Evolutionary conservation across 2,113 vertebrate genomes (phyloP), one percentile per base, ranked within the genome.

Genomic region (Halichoerus grypus): DNA sequence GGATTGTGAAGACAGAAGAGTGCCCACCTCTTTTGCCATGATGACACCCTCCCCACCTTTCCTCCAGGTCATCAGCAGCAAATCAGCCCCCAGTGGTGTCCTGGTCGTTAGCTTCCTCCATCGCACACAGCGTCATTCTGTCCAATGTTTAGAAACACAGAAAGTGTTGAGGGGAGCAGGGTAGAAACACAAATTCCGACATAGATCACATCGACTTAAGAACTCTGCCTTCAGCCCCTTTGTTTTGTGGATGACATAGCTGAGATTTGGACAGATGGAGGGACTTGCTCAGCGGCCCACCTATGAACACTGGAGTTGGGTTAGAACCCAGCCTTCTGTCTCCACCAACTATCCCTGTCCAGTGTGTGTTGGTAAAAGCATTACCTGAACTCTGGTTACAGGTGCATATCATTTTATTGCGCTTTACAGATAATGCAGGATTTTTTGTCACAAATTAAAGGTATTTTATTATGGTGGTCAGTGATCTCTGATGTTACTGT

Each of bases 111-210:
- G 39, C 10, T 33, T 3, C 76, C 67, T 84, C 36, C 7, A 0
- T 15, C 15, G 1, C 53, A 9, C 13, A 1, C 11, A 15, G 13
- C 26, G 2, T 13, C 3, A 0, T 59, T 59, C 55, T 36, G 16
- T 24, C 22, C 51, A 46, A 42, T 19, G 21, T 51, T 85, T 31
- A 51, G 5, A 90, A 53, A 49, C 39, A n/a, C 3, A 39, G 12
- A 81, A 57, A 53, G 22, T 14, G 18, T 36, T 24, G 4, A 33
- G 53, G 55, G 7, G 63, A 92, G 14, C 6, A 6, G 15, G 57
- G 12, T 19, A 69, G 63, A 33, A 83, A 51, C 69, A 31, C 51
- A 76, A 39, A 33, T 46, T 57, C 42, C 51, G 18, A 21, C 51
- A 3, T 0, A 0, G 49, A 26, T 39, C 51, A 10, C 2, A 0